Conservation (phyloP, 2,797 vertebrate genomes). For the Allobates femoralis region DNA sequence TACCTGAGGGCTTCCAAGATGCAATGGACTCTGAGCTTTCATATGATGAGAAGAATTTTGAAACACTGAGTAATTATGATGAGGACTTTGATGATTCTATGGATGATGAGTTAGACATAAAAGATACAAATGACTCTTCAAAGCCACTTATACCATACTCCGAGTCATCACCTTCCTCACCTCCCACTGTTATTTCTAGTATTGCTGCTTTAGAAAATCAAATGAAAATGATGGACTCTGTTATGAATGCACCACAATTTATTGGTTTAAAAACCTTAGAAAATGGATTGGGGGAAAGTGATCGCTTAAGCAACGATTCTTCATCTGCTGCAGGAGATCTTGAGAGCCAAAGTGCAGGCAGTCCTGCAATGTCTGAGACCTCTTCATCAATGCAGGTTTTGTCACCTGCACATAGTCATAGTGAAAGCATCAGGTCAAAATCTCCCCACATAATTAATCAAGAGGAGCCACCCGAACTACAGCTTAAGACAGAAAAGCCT, state of each 20-base stretch:
- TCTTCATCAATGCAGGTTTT: conserved; percentile 92
- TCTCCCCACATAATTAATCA: conserved; percentile 84
- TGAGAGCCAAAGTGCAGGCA: conserved; percentile 92
- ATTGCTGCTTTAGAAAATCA: conserved; percentile 97
- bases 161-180: conserved; percentile 85
- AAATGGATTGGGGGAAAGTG: conserved; percentile 87
- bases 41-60: conserved; percentile 90
- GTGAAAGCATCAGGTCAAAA: conserved; percentile 90
- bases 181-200: conserved; percentile 94
- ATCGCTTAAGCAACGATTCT: conserved; percentile 90
- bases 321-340: conserved; percentile 86
- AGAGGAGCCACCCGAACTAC: conserved; percentile 85
- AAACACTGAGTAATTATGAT: conserved; percentile 90
- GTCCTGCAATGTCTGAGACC: conserved; percentile 93
- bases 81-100: conserved; percentile 94
- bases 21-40: conserved; percentile 89
- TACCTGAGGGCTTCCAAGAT: conserved; percentile 92
- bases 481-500: conserved; percentile 94
- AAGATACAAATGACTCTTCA: conserved; percentile 81
- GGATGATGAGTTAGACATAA: conserved; percentile 88
- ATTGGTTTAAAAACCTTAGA: conserved; percentile 83
- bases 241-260: conserved; percentile 85
- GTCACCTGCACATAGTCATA: conserved; percentile 89
- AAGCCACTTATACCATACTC: conserved; percentile 83
- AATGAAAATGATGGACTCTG: conserved; percentile 98